A percentile compares a stretch with the other conserved stretches of the same genome.
phyloP scores from a whole-genome alignment of 2,888 invertebrate genomes.

The Lysandra bellargus region DNA sequence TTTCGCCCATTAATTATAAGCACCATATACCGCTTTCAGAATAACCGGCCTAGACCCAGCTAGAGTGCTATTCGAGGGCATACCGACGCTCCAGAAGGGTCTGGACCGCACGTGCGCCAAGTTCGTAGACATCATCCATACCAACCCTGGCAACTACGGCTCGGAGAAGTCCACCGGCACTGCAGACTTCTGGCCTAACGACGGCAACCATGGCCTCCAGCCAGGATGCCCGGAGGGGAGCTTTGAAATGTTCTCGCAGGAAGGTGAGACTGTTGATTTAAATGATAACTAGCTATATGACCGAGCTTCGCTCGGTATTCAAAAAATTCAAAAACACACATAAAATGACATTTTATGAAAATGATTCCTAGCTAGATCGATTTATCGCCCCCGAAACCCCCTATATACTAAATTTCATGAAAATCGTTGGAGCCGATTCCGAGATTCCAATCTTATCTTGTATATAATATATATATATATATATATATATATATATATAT shows the following conservation, averaged over 20 bases:
- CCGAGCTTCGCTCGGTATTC: too few species aligned
- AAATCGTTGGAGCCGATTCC: too few species aligned
- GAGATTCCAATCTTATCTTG: too few species aligned
- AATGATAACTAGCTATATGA: too few species aligned
- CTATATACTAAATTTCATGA: too few species aligned
- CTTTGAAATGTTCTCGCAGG: conserved; percentile 56
- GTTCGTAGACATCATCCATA: conserved; percentile 84
- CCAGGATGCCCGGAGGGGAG: conserved; percentile 76
- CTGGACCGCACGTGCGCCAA: conserved; percentile 76
- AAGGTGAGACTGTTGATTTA: conserved; percentile 50
- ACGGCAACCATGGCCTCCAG: conserved; percentile 60
- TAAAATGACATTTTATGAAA: too few species aligned
- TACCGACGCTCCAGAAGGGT: conserved; percentile 51
- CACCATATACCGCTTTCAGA: conserved; percentile 50
- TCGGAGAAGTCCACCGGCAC: conserved; percentile 72
- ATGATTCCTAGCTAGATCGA: too few species aligned
- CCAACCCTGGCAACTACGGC: conserved; percentile 82
- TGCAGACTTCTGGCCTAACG: conserved; percentile 82
- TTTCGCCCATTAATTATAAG: too few species aligned
- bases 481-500: too few species aligned
- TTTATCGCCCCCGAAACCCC: too few species aligned
- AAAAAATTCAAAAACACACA: too few species aligned
- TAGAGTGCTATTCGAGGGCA: conserved; percentile 78
- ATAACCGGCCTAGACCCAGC: conserved; percentile 82
- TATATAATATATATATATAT: too few species aligned